Conservation (phyloP, 2,888 invertebrate genomes). For the Lissonota sp. region DNA sequence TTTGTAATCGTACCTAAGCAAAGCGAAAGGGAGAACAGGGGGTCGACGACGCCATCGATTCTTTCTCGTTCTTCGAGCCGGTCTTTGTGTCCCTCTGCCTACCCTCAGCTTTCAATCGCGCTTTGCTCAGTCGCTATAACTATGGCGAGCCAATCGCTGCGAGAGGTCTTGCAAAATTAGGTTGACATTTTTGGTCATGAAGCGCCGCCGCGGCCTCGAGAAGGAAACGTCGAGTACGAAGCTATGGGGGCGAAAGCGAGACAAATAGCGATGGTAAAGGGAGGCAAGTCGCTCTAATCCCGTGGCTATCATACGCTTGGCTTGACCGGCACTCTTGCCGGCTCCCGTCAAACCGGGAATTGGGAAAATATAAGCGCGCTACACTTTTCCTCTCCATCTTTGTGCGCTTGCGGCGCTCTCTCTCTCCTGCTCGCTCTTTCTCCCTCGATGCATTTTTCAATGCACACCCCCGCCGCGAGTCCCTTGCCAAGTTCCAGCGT, state of each 20-base stretch:
- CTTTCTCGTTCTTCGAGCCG: slow-evolving; percentile 35
- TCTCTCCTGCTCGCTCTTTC: no score
- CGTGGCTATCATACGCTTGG: slow-evolving; percentile 79
- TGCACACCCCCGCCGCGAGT: slow-evolving; percentile 64
- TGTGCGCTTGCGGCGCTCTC: background rate
- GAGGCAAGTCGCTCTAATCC: slow-evolving; percentile 77
- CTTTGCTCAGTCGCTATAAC: slow-evolving; percentile 43
- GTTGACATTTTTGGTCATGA: slow-evolving; percentile 78
- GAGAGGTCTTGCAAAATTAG: slow-evolving; percentile 80
- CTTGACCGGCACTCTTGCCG: slow-evolving; percentile 74
- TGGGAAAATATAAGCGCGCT: slow-evolving; percentile 73
- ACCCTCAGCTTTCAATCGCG: slow-evolving; percentile 28
- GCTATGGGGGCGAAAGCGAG: slow-evolving; percentile 61
- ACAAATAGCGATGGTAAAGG: slow-evolving; percentile 6
- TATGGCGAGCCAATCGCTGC: slow-evolving; percentile 66
- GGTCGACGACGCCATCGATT: slow-evolving; percentile 33
- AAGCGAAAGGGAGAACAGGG: slow-evolving; percentile 12
- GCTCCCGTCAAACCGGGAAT: slow-evolving; percentile 70
- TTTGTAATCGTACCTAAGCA: background rate
- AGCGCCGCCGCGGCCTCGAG: slow-evolving; percentile 65
- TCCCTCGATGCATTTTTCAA: slow-evolving; percentile 20
- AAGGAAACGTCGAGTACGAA: slow-evolving; percentile 70
- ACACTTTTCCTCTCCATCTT: slow-evolving; percentile 45
- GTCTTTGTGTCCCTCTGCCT: slow-evolving; percentile 32
- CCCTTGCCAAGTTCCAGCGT: slow-evolving; percentile 73